Base-by-base conservation (phyloP, 1,140 invertebrate species). In the Papilio polytes region DNA sequence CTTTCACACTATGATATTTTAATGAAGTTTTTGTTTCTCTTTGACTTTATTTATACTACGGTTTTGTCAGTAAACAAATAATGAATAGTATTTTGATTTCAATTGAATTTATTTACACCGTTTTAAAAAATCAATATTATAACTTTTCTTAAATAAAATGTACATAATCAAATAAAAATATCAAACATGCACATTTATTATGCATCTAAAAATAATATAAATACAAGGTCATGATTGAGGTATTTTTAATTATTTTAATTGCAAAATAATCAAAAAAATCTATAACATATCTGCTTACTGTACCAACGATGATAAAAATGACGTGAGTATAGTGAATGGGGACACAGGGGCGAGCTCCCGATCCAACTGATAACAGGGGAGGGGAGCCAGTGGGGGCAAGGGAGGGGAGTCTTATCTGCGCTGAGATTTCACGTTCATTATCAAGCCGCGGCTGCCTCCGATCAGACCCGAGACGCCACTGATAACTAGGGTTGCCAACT, bases 391-490 rank as follows among this genome's bases (percentile, higher is more conserved):
- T 81, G 82, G 81, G 76, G 73, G 79, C 1, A 53, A 15, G 80
- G 78, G 84, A 83, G 83, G 84, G 82, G 78, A 56, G 26, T 81
- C 84, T 90, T 92, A 92, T 92, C 91, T 89, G 70, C 59, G 51
- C 77, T 48, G 86, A 90, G 91, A 91, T 92, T 91, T 89, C 88
- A 90, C 88, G 90, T 91, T 90, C 88, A 92, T 89, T 91, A 92
- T 92, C 91, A 91, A 85, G 82, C 74, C 41, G 44, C 73, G 73
- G 76, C 31, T 63, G 76, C 31, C 51, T 78, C 31, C 56, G 76
- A 63, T 78, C 76, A 63, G 53, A 15, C 76, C 76, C 76, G 51
- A 59, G 76, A 78, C 51, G 26, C n/a, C 36, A 53, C 76, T 78
- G 76, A 78, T 78, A 78, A 78, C 18, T 18, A 18, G 41, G 12